Evolutionary conservation across 64 coral and sea anemone genomes (phyloP).

Genomic region (Catalaphyllia jardinei): DNA sequence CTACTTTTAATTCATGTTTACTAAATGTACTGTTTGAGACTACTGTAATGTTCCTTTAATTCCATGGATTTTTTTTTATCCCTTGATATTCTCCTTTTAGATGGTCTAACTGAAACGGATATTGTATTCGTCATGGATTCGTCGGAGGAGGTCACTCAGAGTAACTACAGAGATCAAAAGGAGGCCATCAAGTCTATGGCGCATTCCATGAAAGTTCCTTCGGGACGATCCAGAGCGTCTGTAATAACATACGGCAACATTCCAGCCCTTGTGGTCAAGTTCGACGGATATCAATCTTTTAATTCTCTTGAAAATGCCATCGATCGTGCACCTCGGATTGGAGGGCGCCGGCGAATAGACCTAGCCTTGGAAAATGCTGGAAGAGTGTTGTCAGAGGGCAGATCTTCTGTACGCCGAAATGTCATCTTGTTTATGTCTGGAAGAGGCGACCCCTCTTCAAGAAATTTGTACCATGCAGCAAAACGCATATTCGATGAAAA

Average conservation of each 20-base stretch:
- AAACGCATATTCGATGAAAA: background rate
- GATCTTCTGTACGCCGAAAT: conserved; percentile 10
- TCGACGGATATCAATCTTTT: conserved; percentile 16
- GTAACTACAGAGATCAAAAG: conserved; percentile 31
- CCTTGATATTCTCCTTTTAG: background rate
- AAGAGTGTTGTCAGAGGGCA: background rate
- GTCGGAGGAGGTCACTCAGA: conserved; percentile 14
- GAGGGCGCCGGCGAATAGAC: conserved; percentile 33
- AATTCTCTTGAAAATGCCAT: conserved; percentile 11
- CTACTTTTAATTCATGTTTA: too few relatives aligned
- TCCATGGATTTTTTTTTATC: background rate
- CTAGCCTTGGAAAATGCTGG: conserved; percentile 9
- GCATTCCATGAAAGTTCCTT: conserved; percentile 37
- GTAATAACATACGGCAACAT: conserved; percentile 45
- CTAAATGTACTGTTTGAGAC: too few relatives aligned
- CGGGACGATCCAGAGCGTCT: conserved; percentile 50
- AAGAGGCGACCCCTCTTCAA: background rate
- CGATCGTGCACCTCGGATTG: conserved; percentile 20
- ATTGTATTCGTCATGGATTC: conserved; percentile 55
- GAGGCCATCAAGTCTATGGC: conserved; percentile 40
- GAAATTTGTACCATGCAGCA: background rate
- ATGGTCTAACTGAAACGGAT: background rate
- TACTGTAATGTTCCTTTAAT: too few relatives aligned
- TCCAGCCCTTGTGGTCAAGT: conserved; percentile 14
- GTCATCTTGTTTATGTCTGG: conserved; percentile 27